Base-by-base conservation (phyloP, 1,140 invertebrate species). In the Ridgeia piscesae region DNA sequence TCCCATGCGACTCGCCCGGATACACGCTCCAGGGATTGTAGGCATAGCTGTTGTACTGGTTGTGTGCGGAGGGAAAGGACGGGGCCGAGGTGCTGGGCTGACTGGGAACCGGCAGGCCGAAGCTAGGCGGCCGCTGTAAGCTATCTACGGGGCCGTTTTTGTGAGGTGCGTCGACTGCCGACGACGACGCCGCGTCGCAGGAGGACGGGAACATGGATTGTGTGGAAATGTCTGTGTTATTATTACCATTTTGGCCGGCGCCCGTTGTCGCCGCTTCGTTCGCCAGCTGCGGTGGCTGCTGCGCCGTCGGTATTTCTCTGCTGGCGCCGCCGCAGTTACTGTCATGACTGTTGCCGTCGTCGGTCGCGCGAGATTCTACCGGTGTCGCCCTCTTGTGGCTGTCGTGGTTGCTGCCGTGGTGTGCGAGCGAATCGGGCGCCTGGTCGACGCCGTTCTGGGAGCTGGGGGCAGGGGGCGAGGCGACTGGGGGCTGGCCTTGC, bases 41-140 rank as follows among this genome's bases (percentile, higher is more conserved):
- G 58, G 33, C 50, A 89, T 92, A 92, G 88, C 91, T 92, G 91
- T 92, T 92, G 91, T 92, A 92, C 33, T 88, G 50, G 50, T 34
- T 92, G 77, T 92, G 91, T n/a, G 91, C 91, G 33, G 91, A 92
- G 91, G 91, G 91, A 11, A 88, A 34, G 34, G 34, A 48, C 1
- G 91, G 34, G 17, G 89, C 89, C 14, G 89, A 90, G 89, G 89
- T 90, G 89, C 89, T 90, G n/a, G 89, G 89, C 89, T 90, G 89
- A 42, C 89, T 90, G 89, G 35, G 34, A 14, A 42, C 89, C 31
- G 89, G 89, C 21, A 42, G 35, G 35, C 34, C 35, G 31, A 34
- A 34, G 89, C 89, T 90, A 6, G 35, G 34, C n/a, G 89, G 34
- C 89, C 35, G 89, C 34, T 42, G 33, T 34, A 90, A 42, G 89